These are phyloP conservation scores for Physeter macrocephalus DNA, from an alignment of 2,113 vertebrate species.

Conservation along the genomic window DNA sequence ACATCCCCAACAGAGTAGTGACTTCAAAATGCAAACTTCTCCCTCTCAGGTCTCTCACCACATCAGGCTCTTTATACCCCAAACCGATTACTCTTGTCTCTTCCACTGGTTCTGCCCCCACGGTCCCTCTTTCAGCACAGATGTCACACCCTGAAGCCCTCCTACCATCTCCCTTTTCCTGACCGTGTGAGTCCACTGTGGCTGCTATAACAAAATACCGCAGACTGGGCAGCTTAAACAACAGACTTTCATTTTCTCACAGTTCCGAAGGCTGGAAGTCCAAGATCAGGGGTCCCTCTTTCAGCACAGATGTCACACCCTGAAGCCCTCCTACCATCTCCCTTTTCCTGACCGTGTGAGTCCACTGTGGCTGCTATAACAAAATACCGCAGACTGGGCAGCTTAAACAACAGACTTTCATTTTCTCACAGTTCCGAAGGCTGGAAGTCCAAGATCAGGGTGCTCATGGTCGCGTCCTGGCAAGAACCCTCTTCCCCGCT, in stretches of 20 bases:
- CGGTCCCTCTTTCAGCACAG: not conserved
- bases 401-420: not conserved
- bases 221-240: accelerated
- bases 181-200: not conserved
- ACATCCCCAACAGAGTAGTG: not conserved
- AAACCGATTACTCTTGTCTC: not conserved
- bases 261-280: not conserved
- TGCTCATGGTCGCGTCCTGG: accelerated
- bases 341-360: too few relatives aligned
- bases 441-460: not conserved
- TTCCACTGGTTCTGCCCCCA: accelerated
- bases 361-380: not conserved
- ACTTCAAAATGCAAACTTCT: not conserved
- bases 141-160: accelerated
- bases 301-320: too few relatives aligned
- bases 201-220: accelerated
- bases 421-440: not conserved
- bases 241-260: too few relatives aligned
- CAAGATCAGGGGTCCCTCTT: not conserved
- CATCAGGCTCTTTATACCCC: not conserved
- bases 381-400: accelerated
- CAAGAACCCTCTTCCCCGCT: not conserved
- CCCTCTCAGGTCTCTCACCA: not conserved
- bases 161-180: too few relatives aligned
- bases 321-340: accelerated